Base-by-base conservation (phyloP, 64 coral and sea anemone genomes). In the Acropora yongei region DNA sequence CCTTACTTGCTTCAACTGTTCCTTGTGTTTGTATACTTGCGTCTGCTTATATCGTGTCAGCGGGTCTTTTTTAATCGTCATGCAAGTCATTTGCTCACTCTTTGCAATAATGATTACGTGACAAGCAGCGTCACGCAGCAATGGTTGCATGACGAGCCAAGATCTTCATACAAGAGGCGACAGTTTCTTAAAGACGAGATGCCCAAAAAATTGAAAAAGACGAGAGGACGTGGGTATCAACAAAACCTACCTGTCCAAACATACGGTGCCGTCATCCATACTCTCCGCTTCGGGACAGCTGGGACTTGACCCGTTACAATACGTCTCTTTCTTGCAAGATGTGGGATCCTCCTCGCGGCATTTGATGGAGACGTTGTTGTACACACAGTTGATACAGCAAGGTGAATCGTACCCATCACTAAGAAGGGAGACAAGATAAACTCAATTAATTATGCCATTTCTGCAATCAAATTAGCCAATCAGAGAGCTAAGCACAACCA, bases 361-460 rank as follows among this genome's bases (percentile, higher is more conserved):
- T 16, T 72, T 47, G 43, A n/a, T 81, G 16, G 2, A 47, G 44
- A 50, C 3, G 14, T 48, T 72, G 16, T 3, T 82, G 78, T 55
- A 94, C 10, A 44, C 42, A 68, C 95, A 96, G 18, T 88, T 9
- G 12, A 78, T 91, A 57, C 95, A 96, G 50, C 95, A 96, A n/a
- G 95, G 92, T 1, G 82, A 91, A 13, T 93, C 91, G 72, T 96
- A 96, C 40, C 83, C 95, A 83, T 96, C 95, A 66, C 95, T 96
- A 41, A n/a, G 77, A 41, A 6, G 74, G 1, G 71, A 80, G 61
- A 44, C n/a, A 75, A 4, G 1, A 4, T 40, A 47, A 50, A n/a
- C 60, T 65, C 7, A 44, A 16, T 48, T 14, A 63, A 14, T 3
- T 10, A 55, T 55, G 51, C 60, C 16, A 30, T 30, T 30, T 30